Conservation (phyloP, 2,797 vertebrate species). For the Garrulus glandarius region DNA sequence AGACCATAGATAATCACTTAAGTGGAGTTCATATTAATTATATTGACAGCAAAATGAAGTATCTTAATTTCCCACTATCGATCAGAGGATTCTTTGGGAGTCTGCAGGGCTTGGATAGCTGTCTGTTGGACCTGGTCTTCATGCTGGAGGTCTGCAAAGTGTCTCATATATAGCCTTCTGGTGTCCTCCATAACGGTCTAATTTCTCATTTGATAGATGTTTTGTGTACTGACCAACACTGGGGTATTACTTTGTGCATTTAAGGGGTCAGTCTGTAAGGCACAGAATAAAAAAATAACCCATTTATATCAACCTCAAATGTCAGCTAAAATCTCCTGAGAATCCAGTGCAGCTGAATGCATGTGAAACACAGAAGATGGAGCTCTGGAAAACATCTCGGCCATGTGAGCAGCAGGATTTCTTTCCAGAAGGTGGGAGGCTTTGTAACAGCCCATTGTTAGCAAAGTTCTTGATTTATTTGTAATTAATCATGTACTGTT, state of each 20-base stretch:
- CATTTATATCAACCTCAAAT: neutral
- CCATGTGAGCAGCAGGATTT: neutral
- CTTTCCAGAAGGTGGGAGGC: neutral
- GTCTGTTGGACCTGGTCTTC: neutral
- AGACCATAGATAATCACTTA: neutral
- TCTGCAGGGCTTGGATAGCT: neutral
- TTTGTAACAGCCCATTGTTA: slow-evolving; percentile 7
- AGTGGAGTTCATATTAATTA: slow-evolving; percentile 19
- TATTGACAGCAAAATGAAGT: slow-evolving; percentile 47
- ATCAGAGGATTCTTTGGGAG: slow-evolving; percentile 15
- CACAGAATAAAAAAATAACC: neutral
- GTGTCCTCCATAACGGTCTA: neutral
- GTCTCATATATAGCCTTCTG: neutral
- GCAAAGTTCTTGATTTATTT: slow-evolving; percentile 49
- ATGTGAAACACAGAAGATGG: neutral
- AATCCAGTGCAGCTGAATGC: neutral
- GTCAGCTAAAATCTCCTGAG: neutral
- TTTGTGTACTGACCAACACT: neutral
- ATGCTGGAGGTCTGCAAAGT: neutral
- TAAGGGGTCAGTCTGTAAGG: neutral
- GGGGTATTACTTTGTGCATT: neutral
- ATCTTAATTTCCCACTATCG: slow-evolving; percentile 22
- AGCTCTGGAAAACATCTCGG: neutral
- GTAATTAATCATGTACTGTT: slow-evolving; percentile 69
- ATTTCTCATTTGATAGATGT: slow-evolving; percentile 8